These are phyloP conservation scores for Parelbella ahira DNA, from an alignment of 2,888 invertebrate genomes.

Conservation along the genomic window DNA sequence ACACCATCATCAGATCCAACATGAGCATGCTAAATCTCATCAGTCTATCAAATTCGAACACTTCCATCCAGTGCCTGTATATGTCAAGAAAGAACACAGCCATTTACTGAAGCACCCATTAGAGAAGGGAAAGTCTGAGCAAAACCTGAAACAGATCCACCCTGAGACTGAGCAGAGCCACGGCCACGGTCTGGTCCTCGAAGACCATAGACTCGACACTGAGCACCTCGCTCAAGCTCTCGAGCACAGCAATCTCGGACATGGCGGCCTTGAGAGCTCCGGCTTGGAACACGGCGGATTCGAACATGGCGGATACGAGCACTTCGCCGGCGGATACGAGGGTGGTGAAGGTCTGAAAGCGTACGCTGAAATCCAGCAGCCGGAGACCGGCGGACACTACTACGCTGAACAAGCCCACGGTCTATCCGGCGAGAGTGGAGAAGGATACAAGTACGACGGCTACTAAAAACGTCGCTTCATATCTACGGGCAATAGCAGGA, in stretches of 20 bases:
- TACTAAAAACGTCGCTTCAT: constrained; percentile 53
- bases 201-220: constrained; percentile 75
- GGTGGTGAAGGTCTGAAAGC: constrained; percentile 60
- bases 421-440: constrained; percentile 53
- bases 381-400: constrained; percentile 55
- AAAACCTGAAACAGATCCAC: constrained; percentile 81
- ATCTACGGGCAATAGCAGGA: constrained; percentile 41
- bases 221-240: constrained; percentile 51
- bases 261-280: constrained; percentile 38
- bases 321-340: constrained; percentile 48
- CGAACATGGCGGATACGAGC: constrained; percentile 46
- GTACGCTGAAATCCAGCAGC: constrained; percentile 56
- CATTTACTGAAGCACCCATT: constrained; percentile 83
- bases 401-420: constrained; percentile 52
- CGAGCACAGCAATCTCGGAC: constrained; percentile 46
- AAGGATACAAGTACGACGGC: constrained; percentile 63
- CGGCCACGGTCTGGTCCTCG: constrained; percentile 81
- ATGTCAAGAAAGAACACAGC: constrained; percentile 84
- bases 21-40: constrained; percentile 85
- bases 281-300: constrained; percentile 45
- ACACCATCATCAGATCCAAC: constrained; percentile 81
- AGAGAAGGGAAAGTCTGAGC: constrained; percentile 82
- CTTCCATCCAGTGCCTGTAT: constrained; percentile 85
- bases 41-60: constrained; percentile 86
- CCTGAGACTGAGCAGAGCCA: constrained; percentile 81